These are phyloP conservation scores for Alces alces DNA, from an alignment of 2,113 vertebrate genomes.

Conservation along the genomic window DNA sequence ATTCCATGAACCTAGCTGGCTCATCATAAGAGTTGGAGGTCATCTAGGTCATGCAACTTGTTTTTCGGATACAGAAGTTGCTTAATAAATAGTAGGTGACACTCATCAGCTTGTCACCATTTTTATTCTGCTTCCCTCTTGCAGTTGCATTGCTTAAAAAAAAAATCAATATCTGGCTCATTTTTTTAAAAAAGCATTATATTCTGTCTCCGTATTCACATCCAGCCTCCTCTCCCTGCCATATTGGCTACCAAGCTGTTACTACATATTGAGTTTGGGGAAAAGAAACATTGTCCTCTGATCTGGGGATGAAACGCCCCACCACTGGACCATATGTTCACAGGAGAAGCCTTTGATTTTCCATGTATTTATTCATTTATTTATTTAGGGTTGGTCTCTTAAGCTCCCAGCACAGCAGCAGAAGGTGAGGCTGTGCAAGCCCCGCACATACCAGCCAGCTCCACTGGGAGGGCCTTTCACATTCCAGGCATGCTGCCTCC, in stretches of 20 bases:
- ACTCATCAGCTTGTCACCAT: background rate
- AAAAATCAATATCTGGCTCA: background rate
- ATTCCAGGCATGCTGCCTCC: constrained; percentile 8
- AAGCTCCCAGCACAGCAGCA: constrained; percentile 44
- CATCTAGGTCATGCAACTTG: no score
- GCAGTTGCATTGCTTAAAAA: background rate
- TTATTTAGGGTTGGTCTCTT: background rate
- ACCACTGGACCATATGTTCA: constrained; percentile 69
- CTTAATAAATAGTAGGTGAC: background rate
- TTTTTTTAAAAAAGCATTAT: background rate
- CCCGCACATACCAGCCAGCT: constrained; percentile 35
- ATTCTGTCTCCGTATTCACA: background rate
- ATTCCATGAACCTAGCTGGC: background rate
- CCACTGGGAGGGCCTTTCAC: constrained; percentile 34
- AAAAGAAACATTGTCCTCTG: constrained; percentile 13
- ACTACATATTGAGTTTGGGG: constrained; percentile 24
- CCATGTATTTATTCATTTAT: constrained; percentile 23
- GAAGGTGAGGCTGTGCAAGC: constrained; percentile 22
- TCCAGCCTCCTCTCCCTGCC: background rate
- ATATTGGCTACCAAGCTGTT: constrained; percentile 10
- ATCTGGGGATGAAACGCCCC: constrained; percentile 54
- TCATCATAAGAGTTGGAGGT: background rate
- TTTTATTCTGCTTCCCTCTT: background rate
- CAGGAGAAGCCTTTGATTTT: constrained; percentile 75
- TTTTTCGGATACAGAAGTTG: background rate